Evolutionary conservation across 2,113 vertebrate species (phyloP), one percentile per base, ranked within the genome.

Genomic region (Dendropsophus ebraccatus): DNA sequence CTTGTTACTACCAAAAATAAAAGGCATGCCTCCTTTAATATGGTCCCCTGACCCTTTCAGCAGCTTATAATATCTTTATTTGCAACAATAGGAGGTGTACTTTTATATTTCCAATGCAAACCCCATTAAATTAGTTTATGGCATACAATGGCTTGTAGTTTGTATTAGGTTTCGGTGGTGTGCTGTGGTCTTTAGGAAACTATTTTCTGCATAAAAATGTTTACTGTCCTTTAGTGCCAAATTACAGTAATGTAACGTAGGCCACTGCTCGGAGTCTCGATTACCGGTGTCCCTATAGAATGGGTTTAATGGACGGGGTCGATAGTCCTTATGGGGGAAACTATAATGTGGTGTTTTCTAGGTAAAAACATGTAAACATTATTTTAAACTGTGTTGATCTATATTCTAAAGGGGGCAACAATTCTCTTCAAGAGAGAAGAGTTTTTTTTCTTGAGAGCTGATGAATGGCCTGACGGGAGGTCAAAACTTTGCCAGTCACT

Each of bases 91-190:
- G 67, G 35, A 70, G 67, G 67, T 70, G 67, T 6, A 23, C 32
- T 70, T 23, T 70, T 41, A 37, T 70, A 41, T 70, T 37, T 70
- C 67, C 32, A 70, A 41, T 70, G 19, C 67, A 70, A 70, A 70
- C 32, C 67, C 35, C 35, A 23, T 70, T 70, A 70, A 70, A 41
- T 70, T 70, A 70, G 67, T 70, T 70, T 70, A 70, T 23, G 67
- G 67, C 10, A 1, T 70, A 37, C 32, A 41, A 70, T 70, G 67
- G 67, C 35, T 70, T 70, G 67, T 70, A 37, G 32, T 21, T 17
- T 70, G 67, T 21, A 70, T 70, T 70, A 37, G 67, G 67, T 70
- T 70, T 70, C 67, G 35, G 30, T 11, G 19, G 28, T 37, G 19
- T 23, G 19, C 67, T 70, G 19, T 70, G 35, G 67, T 70, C 35